phyloP scores from a whole-genome alignment of 2,888 invertebrate genomes.

The Notocelia uddmanniana region DNA sequence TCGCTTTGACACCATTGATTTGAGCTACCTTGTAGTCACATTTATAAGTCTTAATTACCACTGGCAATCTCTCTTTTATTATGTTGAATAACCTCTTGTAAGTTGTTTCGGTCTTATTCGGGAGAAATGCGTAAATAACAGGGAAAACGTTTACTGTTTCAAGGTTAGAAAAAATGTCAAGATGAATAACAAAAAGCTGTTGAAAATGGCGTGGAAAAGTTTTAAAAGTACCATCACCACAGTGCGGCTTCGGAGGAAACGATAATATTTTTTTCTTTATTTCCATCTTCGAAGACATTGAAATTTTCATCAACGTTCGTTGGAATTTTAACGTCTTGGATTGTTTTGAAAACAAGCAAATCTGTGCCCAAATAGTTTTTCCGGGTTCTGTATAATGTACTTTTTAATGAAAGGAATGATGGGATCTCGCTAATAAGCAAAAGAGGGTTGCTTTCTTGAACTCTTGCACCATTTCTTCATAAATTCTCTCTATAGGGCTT shows the following conservation, averaged over 20 bases:
- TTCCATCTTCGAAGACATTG: not conserved
- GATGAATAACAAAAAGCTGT: slow-evolving; percentile 1
- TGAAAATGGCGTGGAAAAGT: too few species aligned
- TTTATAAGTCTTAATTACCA: not conserved
- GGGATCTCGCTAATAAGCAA: slow-evolving; percentile 10
- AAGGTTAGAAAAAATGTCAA: not conserved
- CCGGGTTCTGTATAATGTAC: slow-evolving; percentile 10
- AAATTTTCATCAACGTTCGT: not conserved
- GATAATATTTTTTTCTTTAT: slow-evolving; percentile 11
- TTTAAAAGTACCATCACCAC: slow-evolving; percentile 8
- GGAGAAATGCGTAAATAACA: not conserved
- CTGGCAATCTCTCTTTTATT: slow-evolving; percentile 6
- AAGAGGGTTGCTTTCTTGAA: slow-evolving; percentile 5
- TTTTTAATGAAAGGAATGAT: not conserved
- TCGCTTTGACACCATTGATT: slow-evolving; percentile 1
- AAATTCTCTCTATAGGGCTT: slow-evolving; percentile 11
- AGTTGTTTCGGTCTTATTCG: not conserved
- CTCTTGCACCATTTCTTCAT: slow-evolving; percentile 8
- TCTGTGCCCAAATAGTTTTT: not conserved
- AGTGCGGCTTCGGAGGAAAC: not conserved
- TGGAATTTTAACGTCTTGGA: slow-evolving; percentile 17
- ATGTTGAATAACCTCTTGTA: slow-evolving; percentile 12
- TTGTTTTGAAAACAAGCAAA: slow-evolving; percentile 6
- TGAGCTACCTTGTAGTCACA: not conserved
- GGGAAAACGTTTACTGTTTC: not conserved